These are phyloP conservation scores for Steatocranus sp. DNA, from an alignment of 2,797 vertebrate species.

Conservation along the genomic window DNA sequence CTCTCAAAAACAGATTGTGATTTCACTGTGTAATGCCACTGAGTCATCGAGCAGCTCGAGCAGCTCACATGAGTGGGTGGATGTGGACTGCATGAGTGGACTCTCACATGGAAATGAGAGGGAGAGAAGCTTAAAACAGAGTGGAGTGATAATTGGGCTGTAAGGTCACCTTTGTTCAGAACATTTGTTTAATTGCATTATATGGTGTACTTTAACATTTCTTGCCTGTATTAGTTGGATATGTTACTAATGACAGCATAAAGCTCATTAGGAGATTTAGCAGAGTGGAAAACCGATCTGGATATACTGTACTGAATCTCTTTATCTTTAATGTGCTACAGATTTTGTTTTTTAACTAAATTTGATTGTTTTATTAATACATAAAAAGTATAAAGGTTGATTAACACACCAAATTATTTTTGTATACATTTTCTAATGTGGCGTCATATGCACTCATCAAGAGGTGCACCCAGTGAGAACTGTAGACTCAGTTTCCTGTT, in stretches of 20 bases:
- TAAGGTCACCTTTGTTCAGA: constrained; percentile 29
- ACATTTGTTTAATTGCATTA: constrained; percentile 24
- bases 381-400: neutral
- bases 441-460: neutral
- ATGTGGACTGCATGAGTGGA: constrained; percentile 24
- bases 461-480: neutral
- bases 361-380: neutral
- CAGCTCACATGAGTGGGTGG: constrained; percentile 48
- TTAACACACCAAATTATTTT: neutral
- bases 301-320: neutral
- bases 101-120: constrained; percentile 24
- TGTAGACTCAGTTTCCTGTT: neutral
- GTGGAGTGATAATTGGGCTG: constrained; percentile 9
- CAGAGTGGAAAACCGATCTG: neutral
- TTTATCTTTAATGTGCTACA: neutral
- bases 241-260: neutral
- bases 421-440: neutral
- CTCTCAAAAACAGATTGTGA: constrained; percentile 52
- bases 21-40: constrained; percentile 21
- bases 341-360: neutral
- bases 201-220: neutral
- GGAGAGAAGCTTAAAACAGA: constrained; percentile 2
- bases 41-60: constrained; percentile 37
- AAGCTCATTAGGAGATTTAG: neutral
- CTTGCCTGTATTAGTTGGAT: neutral